Evolutionary conservation across 1,140 invertebrate species (phyloP).

Genomic region (Gyrodactylus salaris): DNA sequence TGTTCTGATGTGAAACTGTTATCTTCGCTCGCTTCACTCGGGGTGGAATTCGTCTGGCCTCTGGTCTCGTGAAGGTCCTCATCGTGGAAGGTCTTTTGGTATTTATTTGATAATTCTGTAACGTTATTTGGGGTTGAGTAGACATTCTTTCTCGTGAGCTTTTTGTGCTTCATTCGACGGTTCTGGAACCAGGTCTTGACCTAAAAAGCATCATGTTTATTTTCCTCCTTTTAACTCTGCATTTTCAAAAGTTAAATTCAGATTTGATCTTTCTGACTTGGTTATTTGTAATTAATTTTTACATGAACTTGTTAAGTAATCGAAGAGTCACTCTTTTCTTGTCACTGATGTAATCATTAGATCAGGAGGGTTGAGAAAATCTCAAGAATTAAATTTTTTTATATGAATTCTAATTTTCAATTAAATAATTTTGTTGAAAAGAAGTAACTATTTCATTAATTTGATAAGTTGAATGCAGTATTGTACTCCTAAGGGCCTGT

Average conservation of each 20-base stretch:
- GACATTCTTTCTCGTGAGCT: conserved; percentile 25
- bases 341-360: neutral
- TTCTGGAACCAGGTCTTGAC: conserved; percentile 97
- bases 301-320: neutral
- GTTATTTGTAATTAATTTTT: neutral
- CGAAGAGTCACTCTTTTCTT: neutral
- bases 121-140: neutral
- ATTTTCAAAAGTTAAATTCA: neutral
- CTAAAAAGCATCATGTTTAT: conserved; percentile 14
- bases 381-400: neutral
- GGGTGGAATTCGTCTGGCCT: neutral
- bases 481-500: too few species aligned
- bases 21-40: neutral
- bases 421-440: too few species aligned
- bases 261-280: neutral
- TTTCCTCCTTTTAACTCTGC: neutral
- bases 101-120: neutral
- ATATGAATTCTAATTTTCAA: too few species aligned
- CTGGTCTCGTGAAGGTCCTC: neutral
- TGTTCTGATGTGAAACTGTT: neutral
- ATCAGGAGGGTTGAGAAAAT: neutral
- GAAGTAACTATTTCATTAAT: too few species aligned
- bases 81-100: too few species aligned
- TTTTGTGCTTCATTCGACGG: conserved; percentile 80
- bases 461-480: too few species aligned